Evolutionary conservation across 2,797 vertebrate species (phyloP), one percentile per base, ranked within the genome.

Genomic region (Chelmon rostratus): DNA sequence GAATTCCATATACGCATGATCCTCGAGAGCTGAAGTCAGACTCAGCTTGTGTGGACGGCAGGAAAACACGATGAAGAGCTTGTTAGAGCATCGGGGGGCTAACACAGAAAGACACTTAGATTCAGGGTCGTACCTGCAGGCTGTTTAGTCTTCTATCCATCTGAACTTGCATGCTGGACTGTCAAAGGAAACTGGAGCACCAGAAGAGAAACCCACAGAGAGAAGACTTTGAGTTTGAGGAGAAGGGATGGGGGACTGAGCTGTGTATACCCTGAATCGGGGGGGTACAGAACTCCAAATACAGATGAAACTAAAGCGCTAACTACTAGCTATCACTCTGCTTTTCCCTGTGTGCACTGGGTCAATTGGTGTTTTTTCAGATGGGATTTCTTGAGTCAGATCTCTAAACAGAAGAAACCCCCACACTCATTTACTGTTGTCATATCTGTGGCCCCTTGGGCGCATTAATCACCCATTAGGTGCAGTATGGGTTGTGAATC

Each of bases 381-480:
- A 38, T 66, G 78, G 78, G 81, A 78, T 62, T 68, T 73, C 73
- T 74, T 8, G 11, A 76, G 59, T 83, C 25, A 74, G 68, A 67
- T 57, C 58, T 83, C 59, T 23, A 70, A 73, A 69, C 6, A 8
- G 54, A 64, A 70, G 47, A 77, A 86, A 64, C 42, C 53, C 62
- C 54, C 40, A 10, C 62, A 4, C 71, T 87, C 78, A 44, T 82
- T 82, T 79, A 61, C 77, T 37, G 74, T 64, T 57, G 69, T 56
- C 70, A 78, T 86, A 53, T 71, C 56, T 62, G 74, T 13, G 0
- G 49, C 50, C 85, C 83, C 85, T 63, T 72, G 0, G 79, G 79
- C 73, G 9, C 50, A 1, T 82, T 90, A 81, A 89, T 90, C 84
- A 81, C 19, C 54, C 86, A 79, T 79, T 86, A 78, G 79, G 35